Percentiles rank a stretch among this genome's conserved stretches.
Evolutionary conservation across 2,797 vertebrate species (phyloP).

Genomic region (Adrianichthys oophorus): DNA sequence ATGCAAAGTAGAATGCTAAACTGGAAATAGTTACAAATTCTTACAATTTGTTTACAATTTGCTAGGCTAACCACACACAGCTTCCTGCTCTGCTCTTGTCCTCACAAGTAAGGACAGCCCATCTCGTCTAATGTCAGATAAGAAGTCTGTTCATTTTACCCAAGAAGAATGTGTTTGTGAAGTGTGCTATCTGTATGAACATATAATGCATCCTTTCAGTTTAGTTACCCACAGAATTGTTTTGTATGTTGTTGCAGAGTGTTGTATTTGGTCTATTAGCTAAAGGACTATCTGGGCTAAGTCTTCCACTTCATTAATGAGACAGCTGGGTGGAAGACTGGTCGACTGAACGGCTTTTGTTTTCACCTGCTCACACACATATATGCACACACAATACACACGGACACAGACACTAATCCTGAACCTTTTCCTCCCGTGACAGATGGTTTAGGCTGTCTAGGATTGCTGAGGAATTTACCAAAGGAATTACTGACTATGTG

Average conservation of each 20-base stretch:
- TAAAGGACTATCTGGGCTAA: conserved; percentile 48
- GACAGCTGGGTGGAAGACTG: conserved; percentile 38
- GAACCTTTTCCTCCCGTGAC: conserved; percentile 55
- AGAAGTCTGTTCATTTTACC: conserved; percentile 31
- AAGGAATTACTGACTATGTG: conserved; percentile 54
- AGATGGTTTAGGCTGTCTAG: conserved; percentile 68
- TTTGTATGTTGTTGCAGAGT: conserved; percentile 7
- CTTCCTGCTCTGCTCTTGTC: background rate
- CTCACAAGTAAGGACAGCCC: conserved; percentile 40
- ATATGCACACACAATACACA: conserved; percentile 2
- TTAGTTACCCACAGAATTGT: conserved; percentile 8
- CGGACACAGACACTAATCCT: conserved; percentile 58
- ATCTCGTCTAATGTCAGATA: conserved; percentile 56
- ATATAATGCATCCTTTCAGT: background rate
- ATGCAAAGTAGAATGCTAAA: too few species aligned
- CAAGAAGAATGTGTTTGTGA: conserved; percentile 8
- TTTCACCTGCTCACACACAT: conserved; percentile 32
- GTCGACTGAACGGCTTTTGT: conserved; percentile 38
- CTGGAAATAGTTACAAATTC: too few species aligned
- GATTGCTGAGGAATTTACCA: conserved; percentile 61
- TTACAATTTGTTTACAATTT: too few species aligned
- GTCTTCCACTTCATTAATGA: conserved; percentile 27
- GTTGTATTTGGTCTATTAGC: conserved; percentile 21
- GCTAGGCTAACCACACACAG: conserved; percentile 1
- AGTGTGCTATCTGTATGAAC: background rate